Conservation (phyloP, 53 echinoderm and acorn worm genomes). For the Holothuria leucospilota region DNA sequence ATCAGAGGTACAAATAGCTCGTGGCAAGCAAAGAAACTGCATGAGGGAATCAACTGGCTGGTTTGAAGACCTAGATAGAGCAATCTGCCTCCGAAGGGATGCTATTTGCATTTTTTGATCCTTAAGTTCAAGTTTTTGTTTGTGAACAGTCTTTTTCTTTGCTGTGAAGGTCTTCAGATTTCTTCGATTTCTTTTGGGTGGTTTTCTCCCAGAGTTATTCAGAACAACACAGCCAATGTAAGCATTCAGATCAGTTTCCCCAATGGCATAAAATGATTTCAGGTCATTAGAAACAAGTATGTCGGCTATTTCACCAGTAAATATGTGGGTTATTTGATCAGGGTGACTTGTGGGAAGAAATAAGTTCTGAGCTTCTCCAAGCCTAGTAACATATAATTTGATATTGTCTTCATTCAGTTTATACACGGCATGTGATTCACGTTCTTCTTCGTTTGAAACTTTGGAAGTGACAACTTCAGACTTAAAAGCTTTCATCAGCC, state of each 20-base stretch:
- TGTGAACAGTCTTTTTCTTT: not conserved
- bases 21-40: slow-evolving; percentile 24
- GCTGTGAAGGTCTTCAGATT: slow-evolving; percentile 18
- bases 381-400: not conserved
- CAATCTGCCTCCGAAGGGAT: slow-evolving; percentile 8
- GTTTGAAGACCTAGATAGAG: slow-evolving; percentile 26
- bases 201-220: not conserved
- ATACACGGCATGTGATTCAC: not conserved
- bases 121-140: too few relatives aligned
- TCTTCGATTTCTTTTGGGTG: slow-evolving; percentile 6
- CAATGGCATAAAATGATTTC: not conserved
- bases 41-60: slow-evolving; percentile 29
- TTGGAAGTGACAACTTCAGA: not conserved
- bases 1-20: slow-evolving; percentile 33
- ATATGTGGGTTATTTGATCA: slow-evolving; percentile 12
- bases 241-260: slow-evolving; percentile 30
- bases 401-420: slow-evolving; percentile 1
- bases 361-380: not conserved
- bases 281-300: not conserved
- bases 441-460: not conserved
- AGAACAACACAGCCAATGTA: slow-evolving; percentile 26
- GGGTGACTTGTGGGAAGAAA: not conserved
- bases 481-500: not conserved
- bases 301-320: slow-evolving; percentile 25
- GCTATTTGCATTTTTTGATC: too few relatives aligned